Evolutionary conservation across 2,797 vertebrate genomes (phyloP).

Genomic region (Aphelocoma californica): DNA sequence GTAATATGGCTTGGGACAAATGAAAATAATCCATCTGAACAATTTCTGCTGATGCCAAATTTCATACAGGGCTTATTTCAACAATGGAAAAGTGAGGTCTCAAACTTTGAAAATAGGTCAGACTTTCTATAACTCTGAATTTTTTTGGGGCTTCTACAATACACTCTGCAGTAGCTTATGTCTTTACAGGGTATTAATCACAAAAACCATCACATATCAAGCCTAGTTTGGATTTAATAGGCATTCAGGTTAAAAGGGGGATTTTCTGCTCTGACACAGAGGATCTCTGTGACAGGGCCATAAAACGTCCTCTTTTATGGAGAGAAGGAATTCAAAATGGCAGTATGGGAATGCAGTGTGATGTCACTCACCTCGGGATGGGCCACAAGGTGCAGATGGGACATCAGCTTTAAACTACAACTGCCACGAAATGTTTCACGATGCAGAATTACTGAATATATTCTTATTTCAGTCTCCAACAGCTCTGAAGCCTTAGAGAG

Average conservation of each 20-base stretch:
- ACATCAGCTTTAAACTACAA: background rate
- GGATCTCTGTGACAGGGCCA: background rate
- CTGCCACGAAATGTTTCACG: background rate
- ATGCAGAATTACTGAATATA: background rate
- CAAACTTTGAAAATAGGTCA: background rate
- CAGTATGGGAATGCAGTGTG: background rate
- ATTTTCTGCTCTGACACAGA: slow-evolving; percentile 36
- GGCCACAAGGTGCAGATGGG: background rate
- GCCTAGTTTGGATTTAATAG: background rate
- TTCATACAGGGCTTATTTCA: slow-evolving; percentile 11
- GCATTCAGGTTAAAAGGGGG: background rate
- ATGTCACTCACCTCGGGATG: background rate
- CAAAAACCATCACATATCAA: slow-evolving; percentile 2
- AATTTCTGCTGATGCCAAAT: slow-evolving; percentile 15
- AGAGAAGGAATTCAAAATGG: background rate
- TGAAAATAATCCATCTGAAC: slow-evolving; percentile 19
- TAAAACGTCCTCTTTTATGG: background rate
- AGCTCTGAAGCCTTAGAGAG: background rate
- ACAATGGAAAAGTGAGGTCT: background rate
- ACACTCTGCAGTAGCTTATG: background rate
- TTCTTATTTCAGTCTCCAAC: background rate
- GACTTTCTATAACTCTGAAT: background rate
- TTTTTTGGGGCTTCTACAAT: background rate
- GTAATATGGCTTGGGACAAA: background rate
- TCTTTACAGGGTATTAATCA: slow-evolving; percentile 22